phyloP scores from a whole-genome alignment of 2,113 vertebrate genomes.

The Dipodomys spectabilis region DNA sequence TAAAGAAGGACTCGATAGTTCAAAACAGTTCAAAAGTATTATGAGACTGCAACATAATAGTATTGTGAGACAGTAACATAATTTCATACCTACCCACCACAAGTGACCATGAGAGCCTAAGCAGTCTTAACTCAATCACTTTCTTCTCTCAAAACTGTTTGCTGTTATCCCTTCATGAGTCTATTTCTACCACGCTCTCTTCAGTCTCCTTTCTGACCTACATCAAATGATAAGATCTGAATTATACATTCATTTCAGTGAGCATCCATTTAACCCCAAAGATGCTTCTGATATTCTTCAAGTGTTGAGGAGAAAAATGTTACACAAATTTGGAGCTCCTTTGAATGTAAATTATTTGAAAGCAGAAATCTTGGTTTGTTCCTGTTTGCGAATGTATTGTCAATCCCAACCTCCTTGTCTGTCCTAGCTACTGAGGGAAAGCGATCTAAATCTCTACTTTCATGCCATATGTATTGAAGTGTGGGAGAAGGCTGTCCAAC shows the following conservation, averaged over 20 bases:
- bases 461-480: background rate
- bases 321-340: background rate
- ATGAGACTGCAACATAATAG: background rate
- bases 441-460: background rate
- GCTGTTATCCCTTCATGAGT: background rate
- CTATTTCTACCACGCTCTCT: background rate
- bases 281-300: background rate
- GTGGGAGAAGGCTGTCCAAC: background rate
- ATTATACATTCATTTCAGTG: background rate
- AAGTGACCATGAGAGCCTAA: background rate
- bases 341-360: background rate
- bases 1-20: background rate
- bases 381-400: background rate
- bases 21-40: background rate
- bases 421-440: background rate
- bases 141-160: background rate
- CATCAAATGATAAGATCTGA: background rate
- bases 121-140: background rate
- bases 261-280: background rate
- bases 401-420: background rate
- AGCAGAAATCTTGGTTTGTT: background rate
- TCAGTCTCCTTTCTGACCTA: background rate
- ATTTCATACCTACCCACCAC: background rate
- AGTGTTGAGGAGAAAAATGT: background rate
- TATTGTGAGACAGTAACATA: background rate